Base-by-base conservation (phyloP, 2,888 invertebrate species). In the Sarcophaga variegata region DNA sequence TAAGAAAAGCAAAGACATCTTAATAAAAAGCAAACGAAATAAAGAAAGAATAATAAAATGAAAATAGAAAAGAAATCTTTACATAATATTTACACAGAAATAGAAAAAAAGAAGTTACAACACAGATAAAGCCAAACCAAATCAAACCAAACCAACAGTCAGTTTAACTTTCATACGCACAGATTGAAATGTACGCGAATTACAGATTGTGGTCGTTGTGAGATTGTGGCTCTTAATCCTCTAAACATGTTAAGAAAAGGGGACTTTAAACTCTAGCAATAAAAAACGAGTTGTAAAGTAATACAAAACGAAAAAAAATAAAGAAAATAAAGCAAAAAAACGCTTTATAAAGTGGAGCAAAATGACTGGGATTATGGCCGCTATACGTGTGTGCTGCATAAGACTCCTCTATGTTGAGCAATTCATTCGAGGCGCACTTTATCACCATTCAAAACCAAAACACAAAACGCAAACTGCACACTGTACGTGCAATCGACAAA, bases 181-280 rank as follows among this genome's bases (percentile, higher is more conserved):
- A 22, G 64, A 63, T 66, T 67, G 20, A 71, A 64, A 54, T 64
- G 27, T 22, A 59, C 27, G 37, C 12, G 60, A 70, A 17, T 45
- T 47, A 17, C 45, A 60, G 60, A 14, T 74, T 54, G 54, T 54
- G 4, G 54, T 4, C 54, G 17, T 54, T 54, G 54, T 54, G 54
- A 14, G 54, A 54, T 54, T 54, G 54, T 54, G 17, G 17, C 54
- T 54, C 54, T 54, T 49, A 60, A 67, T 77, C 59, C 76, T 22
- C 20, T 66, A 77, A 77, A 80, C 76, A 22, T 71, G 84, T 80
- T 71, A 71, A 66, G 14, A 64, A 75, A 84, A 78, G 83, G 12
- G 69, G 54, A 69, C 64, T 83, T 79, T 78, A 74, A 79, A 78
- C 78, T 74, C 62, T 67, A 10, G 37, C 37, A n/a, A 72, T 67